Base-by-base conservation (phyloP, 2,888 invertebrate species). In the Platycheirus albimanus region DNA sequence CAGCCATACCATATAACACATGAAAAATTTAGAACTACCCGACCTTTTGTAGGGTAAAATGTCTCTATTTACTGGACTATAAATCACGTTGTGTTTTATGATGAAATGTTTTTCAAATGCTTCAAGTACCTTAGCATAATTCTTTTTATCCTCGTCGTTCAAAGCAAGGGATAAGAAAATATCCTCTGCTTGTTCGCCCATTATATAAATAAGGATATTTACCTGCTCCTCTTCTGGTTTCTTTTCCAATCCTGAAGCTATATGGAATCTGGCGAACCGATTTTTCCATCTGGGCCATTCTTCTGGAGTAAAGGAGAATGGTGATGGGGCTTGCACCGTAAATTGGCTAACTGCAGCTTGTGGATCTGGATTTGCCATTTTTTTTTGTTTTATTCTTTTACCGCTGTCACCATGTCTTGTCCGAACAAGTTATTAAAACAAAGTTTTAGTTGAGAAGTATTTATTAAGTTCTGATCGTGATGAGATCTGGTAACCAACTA, bases 21-120 rank as follows among this genome's bases (percentile, higher is more conserved):
- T n/a, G n/a, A n/a, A n/a, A n/a, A n/a, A n/a, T n/a, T n/a, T n/a
- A n/a, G n/a, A n/a, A n/a, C n/a, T n/a, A n/a, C n/a, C n/a, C n/a
- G n/a, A n/a, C n/a, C n/a, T n/a, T n/a, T n/a, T n/a, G n/a, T n/a
- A n/a, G n/a, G n/a, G n/a, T n/a, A n/a, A n/a, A n/a, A n/a, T n/a
- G n/a, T n/a, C n/a, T n/a, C n/a, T n/a, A n/a, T n/a, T n/a, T n/a
- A n/a, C n/a, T n/a, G n/a, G n/a, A n/a, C n/a, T n/a, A n/a, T n/a
- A 69, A 10, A 54, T 69, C 3, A 69, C 43, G 33, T 67, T 54
- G 38, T 69, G 33, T 36, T 30, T 38, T n/a, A 69, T 36, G 24
- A 47, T 52, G n/a, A 69, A 69, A 56, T 43, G 52, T 56, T 69
- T 69, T 43, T 43, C 43, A 17, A 69, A 47, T 47, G 54, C 20